Evolutionary conservation across 1,140 invertebrate genomes (phyloP).

Genomic region (Eumeta japonica): DNA sequence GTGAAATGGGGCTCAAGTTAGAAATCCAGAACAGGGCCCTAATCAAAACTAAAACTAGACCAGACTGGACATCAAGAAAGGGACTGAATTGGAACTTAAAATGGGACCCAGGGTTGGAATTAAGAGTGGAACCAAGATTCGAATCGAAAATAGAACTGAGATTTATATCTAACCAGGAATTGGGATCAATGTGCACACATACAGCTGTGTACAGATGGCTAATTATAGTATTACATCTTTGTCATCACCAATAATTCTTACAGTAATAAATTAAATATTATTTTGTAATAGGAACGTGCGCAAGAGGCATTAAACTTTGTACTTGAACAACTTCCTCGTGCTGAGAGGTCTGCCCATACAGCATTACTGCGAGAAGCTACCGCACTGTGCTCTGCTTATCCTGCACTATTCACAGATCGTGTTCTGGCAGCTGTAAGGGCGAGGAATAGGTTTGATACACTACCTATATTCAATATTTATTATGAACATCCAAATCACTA

Average conservation of each 20-base stretch:
- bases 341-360: slow-evolving; percentile 68
- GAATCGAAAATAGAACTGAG: no score
- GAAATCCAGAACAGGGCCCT: no score
- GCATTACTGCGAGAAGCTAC: slow-evolving; percentile 75
- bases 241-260: not conserved
- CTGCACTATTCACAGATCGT: slow-evolving; percentile 73
- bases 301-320: slow-evolving; percentile 79
- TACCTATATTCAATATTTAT: not conserved
- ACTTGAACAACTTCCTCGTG: slow-evolving; percentile 68
- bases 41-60: no score
- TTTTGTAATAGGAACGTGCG: slow-evolving; percentile 63
- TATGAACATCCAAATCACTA: not conserved
- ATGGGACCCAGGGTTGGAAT: no score
- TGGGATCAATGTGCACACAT: no score
- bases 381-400: slow-evolving; percentile 72
- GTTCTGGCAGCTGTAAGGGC: slow-evolving; percentile 70
- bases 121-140: no score
- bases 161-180: no score
- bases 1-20: no score
- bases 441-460: slow-evolving; percentile 59
- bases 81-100: no score
- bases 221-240: no score
- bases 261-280: not conserved
- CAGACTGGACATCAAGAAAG: no score
- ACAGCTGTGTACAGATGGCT: no score